Evolutionary conservation across 2,113 vertebrate species (phyloP).

Genomic region (Hyperopisus bebe): DNA sequence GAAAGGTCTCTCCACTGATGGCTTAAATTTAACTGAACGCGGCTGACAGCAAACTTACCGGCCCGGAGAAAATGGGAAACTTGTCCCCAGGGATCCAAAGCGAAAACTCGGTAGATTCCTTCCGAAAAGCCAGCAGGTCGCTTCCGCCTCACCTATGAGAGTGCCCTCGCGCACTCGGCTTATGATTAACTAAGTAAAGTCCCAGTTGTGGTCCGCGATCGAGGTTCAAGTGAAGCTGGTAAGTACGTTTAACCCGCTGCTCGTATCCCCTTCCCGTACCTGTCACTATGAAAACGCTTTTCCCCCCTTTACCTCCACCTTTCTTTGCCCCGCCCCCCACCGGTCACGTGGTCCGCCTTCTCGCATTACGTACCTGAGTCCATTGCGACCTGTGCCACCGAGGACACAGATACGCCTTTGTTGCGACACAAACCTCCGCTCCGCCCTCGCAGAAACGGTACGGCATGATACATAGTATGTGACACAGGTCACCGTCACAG

Average conservation of each 20-base stretch:
- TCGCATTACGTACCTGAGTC: constrained; percentile 64
- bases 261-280: background rate
- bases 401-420: constrained; percentile 58
- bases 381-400: constrained; percentile 53
- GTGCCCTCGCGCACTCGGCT: constrained; percentile 15
- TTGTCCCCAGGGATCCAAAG: background rate
- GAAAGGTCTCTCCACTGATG: background rate
- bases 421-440: constrained; percentile 33
- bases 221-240: background rate
- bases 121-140: constrained; percentile 18
- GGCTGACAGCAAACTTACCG: background rate
- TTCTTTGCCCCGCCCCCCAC: constrained; percentile 40
- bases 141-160: constrained; percentile 58
- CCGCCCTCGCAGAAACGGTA: constrained; percentile 17
- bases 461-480: background rate
- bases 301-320: constrained; percentile 21
- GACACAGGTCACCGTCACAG: background rate
- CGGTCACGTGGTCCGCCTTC: constrained; percentile 56
- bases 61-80: background rate
- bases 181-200: background rate
- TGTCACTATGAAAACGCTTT: constrained; percentile 46
- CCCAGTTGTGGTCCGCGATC: background rate
- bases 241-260: background rate
- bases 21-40: background rate
- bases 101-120: constrained; percentile 13